Evolutionary conservation across 2,113 vertebrate species (phyloP).

Genomic region (Myiopsitta monachus): DNA sequence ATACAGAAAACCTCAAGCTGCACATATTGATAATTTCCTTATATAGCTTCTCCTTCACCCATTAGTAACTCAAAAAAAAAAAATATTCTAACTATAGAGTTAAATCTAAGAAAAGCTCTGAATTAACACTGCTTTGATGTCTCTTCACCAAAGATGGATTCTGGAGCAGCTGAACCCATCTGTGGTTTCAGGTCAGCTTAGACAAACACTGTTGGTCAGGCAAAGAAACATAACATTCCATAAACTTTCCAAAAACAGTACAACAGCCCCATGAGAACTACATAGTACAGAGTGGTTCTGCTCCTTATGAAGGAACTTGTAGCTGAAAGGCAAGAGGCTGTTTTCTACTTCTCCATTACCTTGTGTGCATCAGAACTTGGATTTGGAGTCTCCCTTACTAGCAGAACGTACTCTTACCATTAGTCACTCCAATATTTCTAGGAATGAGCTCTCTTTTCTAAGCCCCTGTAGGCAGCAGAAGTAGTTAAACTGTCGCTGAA

Average conservation of each 20-base stretch:
- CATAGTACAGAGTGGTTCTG: accelerated
- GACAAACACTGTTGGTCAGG: not conserved
- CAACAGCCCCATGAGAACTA: not conserved
- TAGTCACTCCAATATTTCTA: not conserved
- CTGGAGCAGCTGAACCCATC: not conserved
- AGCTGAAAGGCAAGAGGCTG: not conserved
- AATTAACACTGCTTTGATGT: not conserved
- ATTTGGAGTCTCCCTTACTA: not conserved
- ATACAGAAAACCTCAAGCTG: not conserved
- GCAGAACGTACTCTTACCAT: not conserved
- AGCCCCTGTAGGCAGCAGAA: not conserved
- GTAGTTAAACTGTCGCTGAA: not conserved
- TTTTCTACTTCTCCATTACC: not conserved
- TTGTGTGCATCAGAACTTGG: not conserved
- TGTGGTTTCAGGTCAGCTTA: not conserved
- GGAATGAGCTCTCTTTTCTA: not conserved
- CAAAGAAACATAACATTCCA: not conserved
- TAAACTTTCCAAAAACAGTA: not conserved
- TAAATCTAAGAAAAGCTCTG: not conserved
- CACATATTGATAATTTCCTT: not conserved
- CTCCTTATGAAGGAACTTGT: not conserved
- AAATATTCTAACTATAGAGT: not conserved
- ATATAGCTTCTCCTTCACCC: not conserved
- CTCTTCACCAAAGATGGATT: not conserved
- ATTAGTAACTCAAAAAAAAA: not conserved